Base-by-base conservation (phyloP, 2,888 invertebrate genomes). In the Achlya flavicornis region DNA sequence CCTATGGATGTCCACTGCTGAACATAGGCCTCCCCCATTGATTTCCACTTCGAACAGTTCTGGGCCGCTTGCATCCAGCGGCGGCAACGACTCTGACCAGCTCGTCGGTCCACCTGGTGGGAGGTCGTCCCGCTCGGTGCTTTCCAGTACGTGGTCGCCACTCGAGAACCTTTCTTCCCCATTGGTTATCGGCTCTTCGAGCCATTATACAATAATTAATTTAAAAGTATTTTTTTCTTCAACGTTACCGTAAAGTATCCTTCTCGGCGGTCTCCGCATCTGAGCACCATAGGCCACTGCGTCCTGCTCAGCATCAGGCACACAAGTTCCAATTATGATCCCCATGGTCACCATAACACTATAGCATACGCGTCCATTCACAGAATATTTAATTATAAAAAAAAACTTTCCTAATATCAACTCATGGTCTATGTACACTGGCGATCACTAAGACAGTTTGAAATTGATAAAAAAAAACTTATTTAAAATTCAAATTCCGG, bases 281-380 rank as follows among this genome's bases (percentile, higher is more conserved):
- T 92, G 92, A 35, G 87, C 87, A 46, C 91, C 93, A 79, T 93
- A 93, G 58, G 91, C 91, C 57, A 79, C 86, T 48, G 93, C 85
- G 81, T 95, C 95, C 66, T 94, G 94, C 83, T 96, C 95, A 63
- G 95, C 95, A 77, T 95, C 95, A 66, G 96, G 96, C 83, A 96
- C 95, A 85, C 96, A 96, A 63, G 96, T 96, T 76, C 96, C 96
- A 72, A 96, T 95, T 75, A 96, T 96, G 85, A 96, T 96, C 73
- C 96, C 96, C 96, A 96, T 96, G 76, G 71, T 83, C 82, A 82
- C 86, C 87, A 85, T 87, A 77, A 80, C 86, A 82, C 78, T 71
- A 68, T 16, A 41, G 12, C 48, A 16, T 19, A 53, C 53, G 53
- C 53, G 53, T 53, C 19, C 53, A 19, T 19, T 3, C 53, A 53